phyloP scores from a whole-genome alignment of 2,888 invertebrate species.

The Hypercompe scribonia region DNA sequence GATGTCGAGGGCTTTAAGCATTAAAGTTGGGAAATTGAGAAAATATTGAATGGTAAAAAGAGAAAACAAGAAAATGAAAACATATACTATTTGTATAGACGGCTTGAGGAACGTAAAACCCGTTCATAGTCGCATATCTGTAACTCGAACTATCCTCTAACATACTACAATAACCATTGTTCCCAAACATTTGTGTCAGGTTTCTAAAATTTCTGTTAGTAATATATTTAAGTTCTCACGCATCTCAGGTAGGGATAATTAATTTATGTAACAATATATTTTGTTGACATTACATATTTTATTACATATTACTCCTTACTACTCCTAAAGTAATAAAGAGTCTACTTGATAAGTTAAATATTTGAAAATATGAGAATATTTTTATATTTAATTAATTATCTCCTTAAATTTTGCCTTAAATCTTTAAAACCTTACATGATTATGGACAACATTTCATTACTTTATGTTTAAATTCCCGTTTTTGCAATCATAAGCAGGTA shows the following conservation, averaged over 20 bases:
- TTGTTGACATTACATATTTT: not conserved
- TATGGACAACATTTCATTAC: too few species aligned
- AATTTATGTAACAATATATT: not conserved
- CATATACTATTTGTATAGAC: too few species aligned
- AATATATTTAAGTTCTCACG: not conserved
- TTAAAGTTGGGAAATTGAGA: not conserved
- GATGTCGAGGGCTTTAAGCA: not conserved
- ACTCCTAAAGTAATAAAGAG: not conserved
- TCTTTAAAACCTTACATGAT: too few species aligned
- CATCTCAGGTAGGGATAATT: not conserved
- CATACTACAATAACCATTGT: not conserved
- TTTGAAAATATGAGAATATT: not conserved
- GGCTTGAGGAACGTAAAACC: not conserved
- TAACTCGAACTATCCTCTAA: not conserved
- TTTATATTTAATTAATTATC: not conserved
- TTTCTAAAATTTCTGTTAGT: not conserved
- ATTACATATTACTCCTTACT: not conserved
- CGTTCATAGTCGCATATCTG: not conserved
- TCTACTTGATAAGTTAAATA: not conserved
- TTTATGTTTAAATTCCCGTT: too few species aligned
- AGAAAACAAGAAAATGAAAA: too few species aligned
- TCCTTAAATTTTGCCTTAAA: not conserved
- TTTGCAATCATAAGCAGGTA: too few species aligned
- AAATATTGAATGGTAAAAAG: not conserved
- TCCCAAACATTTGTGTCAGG: not conserved